Evolutionary conservation across 2,888 invertebrate genomes (phyloP), one percentile per base, ranked within the genome.

Genomic region (Gryllus longicercus): DNA sequence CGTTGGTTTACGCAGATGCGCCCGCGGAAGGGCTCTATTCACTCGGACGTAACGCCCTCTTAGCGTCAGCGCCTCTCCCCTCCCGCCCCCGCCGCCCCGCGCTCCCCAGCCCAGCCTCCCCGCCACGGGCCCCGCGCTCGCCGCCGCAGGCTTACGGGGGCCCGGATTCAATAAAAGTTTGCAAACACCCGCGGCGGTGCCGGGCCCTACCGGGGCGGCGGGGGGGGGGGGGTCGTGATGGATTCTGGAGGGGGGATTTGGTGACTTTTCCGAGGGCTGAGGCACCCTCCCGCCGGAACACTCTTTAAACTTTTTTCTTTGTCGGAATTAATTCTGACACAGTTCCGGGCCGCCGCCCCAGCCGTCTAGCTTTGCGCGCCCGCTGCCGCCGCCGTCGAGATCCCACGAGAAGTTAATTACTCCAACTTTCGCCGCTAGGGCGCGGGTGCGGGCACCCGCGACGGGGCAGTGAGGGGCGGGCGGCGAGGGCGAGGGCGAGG

Each of bases 271-370:
- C n/a, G n/a, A 63, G 63, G 63, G 16, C 63, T 3, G 16, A n/a
- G 63, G 63, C 63, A 63, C 63, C 14, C 63, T n/a, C 63, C 63
- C n/a, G 63, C 63, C 14, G 63, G 63, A 63, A 63, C 63, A 63
- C 63, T n/a, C 63, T 63, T 63, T 63, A 63, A 63, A 63, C 63
- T 63, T 63, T 63, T 63, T 63, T 63, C 63, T 63, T 63, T 63
- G 63, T 63, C 63, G n/a, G 63, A 63, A 63, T 63, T 63, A 63
- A 63, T 63, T 63, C 63, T 63, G 63, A 63, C 63, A 63, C 63
- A 63, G 63, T 63, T 63, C 63, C 63, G 14, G 63, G 16, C 63
- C 63, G n/a, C 14, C 14, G 63, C 16, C n/a, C 63, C 1, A 11
- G 63, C n/a, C 63, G 63, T 63, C 63, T 63, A n/a, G 63, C 16